Base-by-base conservation (phyloP, 2,888 invertebrate species). In the Ariolimax columbianus region DNA sequence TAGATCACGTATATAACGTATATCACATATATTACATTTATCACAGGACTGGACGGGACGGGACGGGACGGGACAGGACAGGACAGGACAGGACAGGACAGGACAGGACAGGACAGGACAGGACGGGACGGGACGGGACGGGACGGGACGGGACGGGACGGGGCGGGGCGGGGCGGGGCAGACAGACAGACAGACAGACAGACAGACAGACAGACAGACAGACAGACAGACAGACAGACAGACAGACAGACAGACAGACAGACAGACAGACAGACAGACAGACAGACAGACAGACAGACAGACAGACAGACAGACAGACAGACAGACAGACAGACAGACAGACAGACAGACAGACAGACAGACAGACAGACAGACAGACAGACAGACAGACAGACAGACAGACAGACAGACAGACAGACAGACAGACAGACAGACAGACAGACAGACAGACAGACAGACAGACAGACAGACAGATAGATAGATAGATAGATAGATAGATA, bases 381-480 rank as follows among this genome's bases (percentile, higher is more conserved):
- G 63, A 70, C n/a, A 81, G 81, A 81, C n/a, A 81, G 81, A 82
- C 2, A 73, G 73, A 82, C 33, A 73, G 73, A 82, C 33, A 73
- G 73, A 59, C 19, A 72, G 55, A 73, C 33, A 73, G 55, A 73
- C 33, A 72, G 47, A 82, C 51, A 82, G 73, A 73, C 23, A 36
- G 73, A 83, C 40, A 83, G 77, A 83, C 23, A 83, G 63, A 33
- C 14, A 59, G 63, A 63, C n/a, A 63, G 63, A 63, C n/a, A 63
- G 63, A 63, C n/a, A 63, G 63, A 63, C n/a, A 63, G 63, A 63
- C n/a, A 63, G 63, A 63, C n/a, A 63, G 63, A 63, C 6, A 63
- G 30, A 63, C 26, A 72, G 40, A 72, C 11, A 72, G 72, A 72
- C 30, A 72, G 72, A 40, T 23, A 72, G 72, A 40, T 23, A 40